Conservation (phyloP, 2,888 invertebrate genomes). For the Metacarcinus magister region DNA sequence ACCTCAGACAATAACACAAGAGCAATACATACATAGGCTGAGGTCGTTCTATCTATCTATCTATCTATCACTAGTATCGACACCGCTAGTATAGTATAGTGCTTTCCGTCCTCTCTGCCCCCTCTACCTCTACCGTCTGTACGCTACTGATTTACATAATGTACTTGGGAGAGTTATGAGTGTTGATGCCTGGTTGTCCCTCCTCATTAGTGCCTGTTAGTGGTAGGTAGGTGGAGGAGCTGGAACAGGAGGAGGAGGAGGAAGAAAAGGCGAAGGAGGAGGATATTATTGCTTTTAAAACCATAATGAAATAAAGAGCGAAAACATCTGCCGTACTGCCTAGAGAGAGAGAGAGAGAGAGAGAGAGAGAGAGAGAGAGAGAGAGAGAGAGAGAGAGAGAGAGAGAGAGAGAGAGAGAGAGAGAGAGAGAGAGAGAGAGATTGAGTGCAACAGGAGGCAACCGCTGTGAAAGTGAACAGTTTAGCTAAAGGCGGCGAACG, state of each 20-base stretch:
- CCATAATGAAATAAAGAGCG: background rate
- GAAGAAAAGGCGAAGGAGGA: background rate
- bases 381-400: slow-evolving; percentile 12
- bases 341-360: slow-evolving; percentile 56
- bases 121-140: background rate
- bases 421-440: background rate
- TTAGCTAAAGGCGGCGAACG: background rate
- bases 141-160: background rate
- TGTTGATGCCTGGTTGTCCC: slow-evolving; percentile 14
- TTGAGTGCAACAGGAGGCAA: slow-evolving; percentile 1
- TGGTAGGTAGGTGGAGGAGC: background rate
- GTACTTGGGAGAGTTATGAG: slow-evolving; percentile 17
- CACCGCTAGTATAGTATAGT: background rate
- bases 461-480: slow-evolving; percentile 37
- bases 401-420: slow-evolving; percentile 4
- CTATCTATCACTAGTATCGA: background rate
- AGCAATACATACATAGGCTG: no score
- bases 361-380: slow-evolving; percentile 56
- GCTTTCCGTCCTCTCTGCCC: background rate
- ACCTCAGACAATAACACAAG: no score
- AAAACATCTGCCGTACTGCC: background rate
- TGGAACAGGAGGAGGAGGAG: background rate
- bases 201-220: slow-evolving; percentile 43
- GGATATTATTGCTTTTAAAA: background rate
- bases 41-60: no score